These are phyloP conservation scores for Polietes domitor DNA, from an alignment of 2,888 invertebrate genomes.

Conservation along the genomic window DNA sequence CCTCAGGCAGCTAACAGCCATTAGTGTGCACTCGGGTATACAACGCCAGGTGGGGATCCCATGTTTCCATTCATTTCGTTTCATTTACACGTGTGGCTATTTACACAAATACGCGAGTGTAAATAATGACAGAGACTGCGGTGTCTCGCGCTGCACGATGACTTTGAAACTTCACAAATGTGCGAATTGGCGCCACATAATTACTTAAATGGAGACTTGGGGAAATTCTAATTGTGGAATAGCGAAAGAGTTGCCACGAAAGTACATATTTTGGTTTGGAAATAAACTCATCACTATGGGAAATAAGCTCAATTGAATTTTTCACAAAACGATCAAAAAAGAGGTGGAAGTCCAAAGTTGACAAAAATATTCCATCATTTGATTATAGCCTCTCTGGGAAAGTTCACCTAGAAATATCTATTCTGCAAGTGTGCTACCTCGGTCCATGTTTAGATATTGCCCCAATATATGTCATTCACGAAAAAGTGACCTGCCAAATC, in stretches of 20 bases:
- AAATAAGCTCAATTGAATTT: too few relatives aligned
- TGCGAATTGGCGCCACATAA: conserved; percentile 23
- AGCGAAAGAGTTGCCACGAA: not conserved
- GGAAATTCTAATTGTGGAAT: not conserved
- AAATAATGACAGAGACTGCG: not conserved
- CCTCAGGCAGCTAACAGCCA: not conserved
- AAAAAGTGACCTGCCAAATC: too few relatives aligned
- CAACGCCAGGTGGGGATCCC: not conserved
- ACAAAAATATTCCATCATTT: too few relatives aligned
- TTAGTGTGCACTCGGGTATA: not conserved
- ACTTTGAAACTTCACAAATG: conserved; percentile 9
- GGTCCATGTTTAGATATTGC: too few relatives aligned
- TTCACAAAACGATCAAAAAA: too few relatives aligned
- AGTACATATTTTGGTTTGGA: too few relatives aligned
- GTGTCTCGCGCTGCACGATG: not conserved
- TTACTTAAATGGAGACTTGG: not conserved
- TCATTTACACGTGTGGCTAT: not conserved
- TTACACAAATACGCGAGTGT: not conserved
- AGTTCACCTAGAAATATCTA: too few relatives aligned
- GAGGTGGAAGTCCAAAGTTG: too few relatives aligned
- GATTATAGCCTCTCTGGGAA: too few relatives aligned
- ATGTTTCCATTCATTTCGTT: not conserved
- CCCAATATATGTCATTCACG: too few relatives aligned
- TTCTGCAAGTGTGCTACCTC: too few relatives aligned
- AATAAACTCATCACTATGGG: too few relatives aligned